Evolutionary conservation across 1,140 invertebrate species (phyloP).

Genomic region (Carposina sasakii): DNA sequence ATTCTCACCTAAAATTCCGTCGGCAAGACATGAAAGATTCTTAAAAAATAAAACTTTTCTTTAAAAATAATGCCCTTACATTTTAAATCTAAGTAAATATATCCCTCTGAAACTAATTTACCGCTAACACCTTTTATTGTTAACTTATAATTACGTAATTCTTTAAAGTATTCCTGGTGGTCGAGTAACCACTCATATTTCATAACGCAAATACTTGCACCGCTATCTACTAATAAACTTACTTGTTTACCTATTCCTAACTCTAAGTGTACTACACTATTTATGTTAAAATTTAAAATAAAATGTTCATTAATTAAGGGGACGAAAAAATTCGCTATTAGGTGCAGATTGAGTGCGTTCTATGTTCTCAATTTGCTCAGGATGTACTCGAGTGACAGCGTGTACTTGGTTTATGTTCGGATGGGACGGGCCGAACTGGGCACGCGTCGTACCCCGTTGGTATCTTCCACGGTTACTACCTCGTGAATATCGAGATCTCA

Average conservation of each 20-base stretch:
- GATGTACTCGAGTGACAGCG: too few species aligned
- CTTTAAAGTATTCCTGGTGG: slow-evolving; percentile 12
- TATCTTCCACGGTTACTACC: too few species aligned
- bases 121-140: slow-evolving; percentile 25
- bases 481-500: too few species aligned
- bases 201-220: slow-evolving; percentile 20
- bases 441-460: too few species aligned
- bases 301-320: too few species aligned
- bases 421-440: too few species aligned
- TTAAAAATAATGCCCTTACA: slow-evolving; percentile 3
- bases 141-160: slow-evolving; percentile 16
- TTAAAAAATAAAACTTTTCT: slow-evolving; percentile 22
- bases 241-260: neutral
- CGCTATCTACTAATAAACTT: slow-evolving; percentile 17
- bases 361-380: neutral
- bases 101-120: slow-evolving; percentile 17
- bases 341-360: too few species aligned
- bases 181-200: slow-evolving; percentile 23
- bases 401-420: too few species aligned
- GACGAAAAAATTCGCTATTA: slow-evolving; percentile 18
- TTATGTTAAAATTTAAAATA: slow-evolving; percentile 2
- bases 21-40: neutral
- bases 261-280: neutral
- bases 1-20: slow-evolving; percentile 7
- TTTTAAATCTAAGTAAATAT: slow-evolving; percentile 17